Evolutionary conservation across 2,113 vertebrate species (phyloP).

Genomic region (Jaculus jaculus): DNA sequence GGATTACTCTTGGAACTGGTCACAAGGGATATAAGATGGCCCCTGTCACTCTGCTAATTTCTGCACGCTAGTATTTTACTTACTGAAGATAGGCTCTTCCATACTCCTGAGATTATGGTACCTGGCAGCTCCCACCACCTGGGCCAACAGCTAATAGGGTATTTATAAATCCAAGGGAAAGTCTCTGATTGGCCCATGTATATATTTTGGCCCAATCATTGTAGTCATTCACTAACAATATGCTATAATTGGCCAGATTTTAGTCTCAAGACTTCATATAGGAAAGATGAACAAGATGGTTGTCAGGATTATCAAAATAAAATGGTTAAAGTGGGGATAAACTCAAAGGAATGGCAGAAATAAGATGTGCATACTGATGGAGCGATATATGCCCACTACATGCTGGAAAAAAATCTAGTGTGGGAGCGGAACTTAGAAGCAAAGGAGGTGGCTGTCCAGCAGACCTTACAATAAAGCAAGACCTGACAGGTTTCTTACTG

Average conservation of each 20-base stretch:
- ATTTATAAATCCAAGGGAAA: background rate
- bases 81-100: background rate
- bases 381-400: background rate
- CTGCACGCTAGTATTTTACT: background rate
- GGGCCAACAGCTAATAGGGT: background rate
- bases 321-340: background rate
- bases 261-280: background rate
- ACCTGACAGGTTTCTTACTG: background rate
- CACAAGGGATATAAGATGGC: background rate
- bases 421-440: background rate
- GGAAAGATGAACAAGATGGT: background rate
- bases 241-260: background rate
- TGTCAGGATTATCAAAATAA: constrained; percentile 6
- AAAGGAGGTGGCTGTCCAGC: background rate
- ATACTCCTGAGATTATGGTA: background rate
- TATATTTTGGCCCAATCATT: background rate
- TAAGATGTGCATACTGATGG: background rate
- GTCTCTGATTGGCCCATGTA: background rate
- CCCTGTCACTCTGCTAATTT: background rate
- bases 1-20: background rate
- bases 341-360: background rate
- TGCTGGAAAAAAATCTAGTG: background rate
- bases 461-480: background rate
- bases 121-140: background rate
- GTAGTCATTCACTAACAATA: background rate